These are phyloP conservation scores for Aramus guarauna DNA, from an alignment of 2,113 vertebrate species.

Conservation along the genomic window DNA sequence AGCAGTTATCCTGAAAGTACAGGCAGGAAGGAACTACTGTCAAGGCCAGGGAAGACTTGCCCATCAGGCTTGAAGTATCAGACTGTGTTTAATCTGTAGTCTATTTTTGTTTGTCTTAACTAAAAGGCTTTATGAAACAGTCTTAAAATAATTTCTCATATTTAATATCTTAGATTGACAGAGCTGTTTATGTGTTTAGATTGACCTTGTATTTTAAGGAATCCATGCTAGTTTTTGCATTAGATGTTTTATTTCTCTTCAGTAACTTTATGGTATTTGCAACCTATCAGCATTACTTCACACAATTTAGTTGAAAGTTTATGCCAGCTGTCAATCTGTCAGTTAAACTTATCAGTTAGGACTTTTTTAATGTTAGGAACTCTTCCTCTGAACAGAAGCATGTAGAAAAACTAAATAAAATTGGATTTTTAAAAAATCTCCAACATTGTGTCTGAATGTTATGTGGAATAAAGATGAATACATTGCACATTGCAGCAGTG, in stretches of 20 bases:
- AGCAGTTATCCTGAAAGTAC: neutral
- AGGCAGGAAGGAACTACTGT: neutral
- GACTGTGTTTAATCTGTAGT: neutral
- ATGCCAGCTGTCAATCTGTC: neutral
- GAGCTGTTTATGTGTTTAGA: neutral
- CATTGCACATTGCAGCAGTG: neutral
- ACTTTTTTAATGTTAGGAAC: neutral
- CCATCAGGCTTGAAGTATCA: neutral
- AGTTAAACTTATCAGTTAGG: neutral
- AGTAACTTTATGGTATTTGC: neutral
- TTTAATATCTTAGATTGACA: neutral
- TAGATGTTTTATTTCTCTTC: neutral
- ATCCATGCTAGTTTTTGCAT: neutral
- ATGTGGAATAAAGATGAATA: neutral
- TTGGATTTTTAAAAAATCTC: neutral
- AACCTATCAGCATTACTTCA: neutral
- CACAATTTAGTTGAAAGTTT: neutral
- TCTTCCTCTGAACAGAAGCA: neutral
- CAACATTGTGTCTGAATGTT: neutral
- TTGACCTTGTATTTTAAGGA: neutral
- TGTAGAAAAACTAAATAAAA: neutral
- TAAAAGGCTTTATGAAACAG: neutral
- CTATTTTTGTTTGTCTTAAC: neutral
- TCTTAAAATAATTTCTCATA: neutral
- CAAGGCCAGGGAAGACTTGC: neutral